Conservation (phyloP, 1,140 invertebrate species). For the Aphelenchoides avenae region DNA sequence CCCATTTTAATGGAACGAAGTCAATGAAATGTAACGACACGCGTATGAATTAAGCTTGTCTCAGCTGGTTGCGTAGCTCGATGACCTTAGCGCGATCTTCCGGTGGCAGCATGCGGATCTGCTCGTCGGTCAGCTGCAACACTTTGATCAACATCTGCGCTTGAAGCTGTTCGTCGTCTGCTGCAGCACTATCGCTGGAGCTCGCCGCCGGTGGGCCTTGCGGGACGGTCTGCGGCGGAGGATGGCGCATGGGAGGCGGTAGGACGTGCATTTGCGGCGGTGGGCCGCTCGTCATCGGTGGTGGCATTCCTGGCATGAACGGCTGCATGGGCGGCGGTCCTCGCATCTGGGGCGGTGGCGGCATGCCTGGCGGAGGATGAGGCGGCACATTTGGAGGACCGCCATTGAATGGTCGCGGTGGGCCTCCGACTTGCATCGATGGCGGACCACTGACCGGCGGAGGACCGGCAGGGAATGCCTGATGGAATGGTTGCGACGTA, state of each 20-base stretch:
- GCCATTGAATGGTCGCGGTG: slow-evolving; percentile 29
- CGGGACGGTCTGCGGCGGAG: too few species aligned
- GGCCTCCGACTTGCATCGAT: slow-evolving; percentile 19
- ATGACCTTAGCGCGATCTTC: slow-evolving; percentile 94
- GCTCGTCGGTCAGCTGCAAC: slow-evolving; percentile 90
- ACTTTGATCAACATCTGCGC: slow-evolving; percentile 66
- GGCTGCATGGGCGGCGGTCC: too few species aligned
- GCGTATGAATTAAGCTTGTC: too few species aligned
- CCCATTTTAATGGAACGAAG: too few species aligned
- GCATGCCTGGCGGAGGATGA: too few species aligned
- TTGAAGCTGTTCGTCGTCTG: slow-evolving; percentile 59
- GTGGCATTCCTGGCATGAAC: too few species aligned
- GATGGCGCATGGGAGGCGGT: too few species aligned
- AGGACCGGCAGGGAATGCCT: slow-evolving; percentile 21
- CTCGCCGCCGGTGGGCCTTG: slow-evolving; percentile 6
- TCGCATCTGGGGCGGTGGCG: too few species aligned
- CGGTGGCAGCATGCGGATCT: slow-evolving; percentile 88
- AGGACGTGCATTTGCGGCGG: slow-evolving; percentile 18
- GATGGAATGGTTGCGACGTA: slow-evolving; percentile 62
- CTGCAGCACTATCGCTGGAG: slow-evolving; percentile 16
- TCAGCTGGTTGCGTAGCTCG: slow-evolving; percentile 84
- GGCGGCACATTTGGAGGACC: too few species aligned
- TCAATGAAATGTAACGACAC: too few species aligned
- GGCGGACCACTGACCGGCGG: slow-evolving; percentile 23
- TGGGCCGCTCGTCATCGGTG: slow-evolving; percentile 23